Evolutionary conservation across 2,888 invertebrate species (phyloP), one percentile per base, ranked within the genome.

Genomic region (Drosophila neonasuta): DNA sequence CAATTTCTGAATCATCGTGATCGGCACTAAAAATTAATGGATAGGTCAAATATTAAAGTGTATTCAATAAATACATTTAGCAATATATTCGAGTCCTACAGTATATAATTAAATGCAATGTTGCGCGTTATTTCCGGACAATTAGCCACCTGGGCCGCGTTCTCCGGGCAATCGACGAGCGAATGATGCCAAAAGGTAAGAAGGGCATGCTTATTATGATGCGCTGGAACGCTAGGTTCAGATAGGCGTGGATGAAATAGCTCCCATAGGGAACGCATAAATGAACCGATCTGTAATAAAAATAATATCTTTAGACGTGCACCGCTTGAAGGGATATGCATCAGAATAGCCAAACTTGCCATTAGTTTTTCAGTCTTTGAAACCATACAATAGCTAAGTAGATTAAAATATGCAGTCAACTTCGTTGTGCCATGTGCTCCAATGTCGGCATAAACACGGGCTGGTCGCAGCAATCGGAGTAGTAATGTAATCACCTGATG

Each of bases 1-100:
- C 96, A 71, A 98, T 97, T 89, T 98, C 98, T 87, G 97, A 97
- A 91, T 98, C 98, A 80, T 98, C 98, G 90, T 98, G 98, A 92
- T 98, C 98, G 75, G 98, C 98, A 71, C 97, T 97, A 11, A 10
- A 41, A 8, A 8, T 2, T 24, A 17, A 49, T 42, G 34, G 9
- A 24, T 13, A 49, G 45, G 34, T 5, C 20, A 55, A 10, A 13
- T 13, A 7, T 55, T 17, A 9, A 30, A 51, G 8, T 32, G 20
- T 20, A 30, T 30, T 41, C 20, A 20, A 20, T 20, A 20, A 20
- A 3, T 48, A 34, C 15, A 71, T 13, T n/a, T 30, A 51, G 10
- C 11, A 11, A 39, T 29, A 10, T 32, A 32, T 32, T 32, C 10
- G 32, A 8, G 7, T n/a, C 95, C 94, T 92, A 97, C 97, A 98